Conservation (phyloP, 2,113 vertebrate species). For the Trinectes maculatus region DNA sequence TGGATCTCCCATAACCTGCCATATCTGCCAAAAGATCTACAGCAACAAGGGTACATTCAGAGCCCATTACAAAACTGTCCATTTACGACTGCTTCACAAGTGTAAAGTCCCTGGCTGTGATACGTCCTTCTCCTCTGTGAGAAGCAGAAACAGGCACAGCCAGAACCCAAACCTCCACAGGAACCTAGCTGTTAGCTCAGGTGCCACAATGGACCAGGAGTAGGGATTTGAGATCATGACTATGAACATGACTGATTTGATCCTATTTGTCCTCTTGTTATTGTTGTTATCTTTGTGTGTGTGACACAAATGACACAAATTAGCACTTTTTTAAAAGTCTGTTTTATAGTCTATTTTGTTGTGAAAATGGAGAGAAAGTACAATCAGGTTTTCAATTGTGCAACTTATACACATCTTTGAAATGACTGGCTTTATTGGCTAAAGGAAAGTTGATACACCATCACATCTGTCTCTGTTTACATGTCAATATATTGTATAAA, state of each 20-base stretch:
- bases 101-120: slow-evolving; percentile 95
- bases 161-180: slow-evolving; percentile 98
- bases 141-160: slow-evolving; percentile 96
- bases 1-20: slow-evolving; percentile 91
- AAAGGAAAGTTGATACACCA: background rate
- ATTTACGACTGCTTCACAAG: slow-evolving; percentile 94
- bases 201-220: slow-evolving; percentile 58
- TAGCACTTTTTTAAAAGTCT: slow-evolving; percentile 65
- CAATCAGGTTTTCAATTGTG: slow-evolving; percentile 4
- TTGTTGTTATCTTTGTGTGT: slow-evolving; percentile 26
- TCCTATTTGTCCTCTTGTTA: slow-evolving; percentile 17
- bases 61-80: slow-evolving; percentile 97
- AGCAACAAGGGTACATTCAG: slow-evolving; percentile 97
- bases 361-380: background rate
- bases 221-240: slow-evolving; percentile 45
- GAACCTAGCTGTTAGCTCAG: slow-evolving; percentile 81
- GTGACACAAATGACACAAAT: slow-evolving; percentile 36
- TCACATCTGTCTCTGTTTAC: slow-evolving; percentile 7
- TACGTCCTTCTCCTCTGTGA: slow-evolving; percentile 94
- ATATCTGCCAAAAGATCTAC: slow-evolving; percentile 95
- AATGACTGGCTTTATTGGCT: background rate
- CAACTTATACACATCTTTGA: background rate
- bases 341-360: slow-evolving; percentile 1
- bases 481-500: background rate
- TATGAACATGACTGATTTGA: slow-evolving; percentile 28